phyloP scores from a whole-genome alignment of 2,888 invertebrate genomes.

The Itoplectis maculator region DNA sequence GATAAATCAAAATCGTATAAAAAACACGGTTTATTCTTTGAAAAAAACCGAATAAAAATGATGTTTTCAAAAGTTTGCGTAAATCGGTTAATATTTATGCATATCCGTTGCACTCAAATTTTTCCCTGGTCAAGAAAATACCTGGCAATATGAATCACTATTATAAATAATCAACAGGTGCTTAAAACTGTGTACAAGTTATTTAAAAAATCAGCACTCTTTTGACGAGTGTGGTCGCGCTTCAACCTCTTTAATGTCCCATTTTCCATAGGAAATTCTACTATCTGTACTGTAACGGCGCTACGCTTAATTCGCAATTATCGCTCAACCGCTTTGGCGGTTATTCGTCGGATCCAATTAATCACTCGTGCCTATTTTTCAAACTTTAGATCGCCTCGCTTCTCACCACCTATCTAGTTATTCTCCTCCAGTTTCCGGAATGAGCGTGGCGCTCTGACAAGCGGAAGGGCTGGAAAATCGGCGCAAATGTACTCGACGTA shows the following conservation, averaged over 20 bases:
- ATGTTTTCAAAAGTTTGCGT: no score
- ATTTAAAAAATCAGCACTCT: no score
- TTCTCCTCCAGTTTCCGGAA: conserved; percentile 79
- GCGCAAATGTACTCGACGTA: background rate
- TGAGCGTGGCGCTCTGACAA: conserved; percentile 40
- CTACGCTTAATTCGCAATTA: background rate
- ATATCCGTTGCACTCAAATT: no score
- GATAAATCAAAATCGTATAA: no score
- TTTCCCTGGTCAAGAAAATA: no score
- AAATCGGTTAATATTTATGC: no score
- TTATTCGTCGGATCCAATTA: background rate
- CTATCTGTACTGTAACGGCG: background rate
- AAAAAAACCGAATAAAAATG: no score
- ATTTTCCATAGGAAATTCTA: background rate
- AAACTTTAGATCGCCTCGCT: conserved; percentile 76
- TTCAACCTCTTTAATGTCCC: background rate
- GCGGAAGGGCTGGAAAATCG: conserved; percentile 49
- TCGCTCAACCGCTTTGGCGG: background rate
- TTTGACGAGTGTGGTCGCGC: no score
- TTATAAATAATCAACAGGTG: no score
- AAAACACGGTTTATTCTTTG: no score
- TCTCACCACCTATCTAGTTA: conserved; percentile 79
- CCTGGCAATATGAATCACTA: no score
- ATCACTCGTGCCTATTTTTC: conserved; percentile 2
- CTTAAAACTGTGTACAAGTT: no score